These are phyloP conservation scores for Zenarchopterus dispar DNA, from an alignment of 2,797 vertebrate genomes.

Conservation along the genomic window DNA sequence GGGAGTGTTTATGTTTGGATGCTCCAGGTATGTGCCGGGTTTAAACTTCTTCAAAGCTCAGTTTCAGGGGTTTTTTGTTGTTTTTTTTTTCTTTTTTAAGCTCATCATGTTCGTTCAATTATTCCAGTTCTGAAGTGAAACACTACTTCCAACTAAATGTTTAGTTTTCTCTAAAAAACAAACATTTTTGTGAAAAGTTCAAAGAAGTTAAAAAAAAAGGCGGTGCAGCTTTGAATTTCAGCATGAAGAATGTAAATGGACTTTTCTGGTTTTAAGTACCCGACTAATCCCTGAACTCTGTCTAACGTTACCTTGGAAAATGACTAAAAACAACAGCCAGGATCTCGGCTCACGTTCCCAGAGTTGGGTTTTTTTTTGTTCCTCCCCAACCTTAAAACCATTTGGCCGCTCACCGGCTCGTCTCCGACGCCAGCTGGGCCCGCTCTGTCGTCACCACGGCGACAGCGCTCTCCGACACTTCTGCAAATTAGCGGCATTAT, in stretches of 20 bases:
- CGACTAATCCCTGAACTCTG: conserved; percentile 11
- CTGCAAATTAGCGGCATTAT: conserved; percentile 50
- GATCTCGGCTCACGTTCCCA: conserved; percentile 30
- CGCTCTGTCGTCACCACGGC: conserved; percentile 65
- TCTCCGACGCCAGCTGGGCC: conserved; percentile 53
- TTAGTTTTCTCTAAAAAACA: too few relatives aligned
- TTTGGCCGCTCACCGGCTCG: conserved; percentile 49
- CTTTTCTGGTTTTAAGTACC: neutral
- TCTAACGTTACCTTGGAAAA: conserved; percentile 4
- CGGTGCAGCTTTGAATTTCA: neutral
- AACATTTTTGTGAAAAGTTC: too few relatives aligned
- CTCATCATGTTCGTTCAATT: too few relatives aligned
- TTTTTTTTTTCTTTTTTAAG: too few relatives aligned
- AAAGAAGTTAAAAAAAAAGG: neutral
- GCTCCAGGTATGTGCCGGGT: too few relatives aligned
- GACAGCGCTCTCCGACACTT: conserved; percentile 48
- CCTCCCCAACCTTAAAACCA: conserved; percentile 34
- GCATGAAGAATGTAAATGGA: neutral
- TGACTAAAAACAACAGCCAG: neutral
- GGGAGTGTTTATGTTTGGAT: too few relatives aligned
- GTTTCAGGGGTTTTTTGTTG: too few relatives aligned
- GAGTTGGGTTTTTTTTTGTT: neutral
- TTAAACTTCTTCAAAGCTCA: too few relatives aligned
- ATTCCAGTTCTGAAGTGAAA: too few relatives aligned
- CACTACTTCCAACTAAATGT: too few relatives aligned